Evolutionary conservation across 2,113 vertebrate species (phyloP), one percentile per base, ranked within the genome.

Genomic region (Euleptes europaea): DNA sequence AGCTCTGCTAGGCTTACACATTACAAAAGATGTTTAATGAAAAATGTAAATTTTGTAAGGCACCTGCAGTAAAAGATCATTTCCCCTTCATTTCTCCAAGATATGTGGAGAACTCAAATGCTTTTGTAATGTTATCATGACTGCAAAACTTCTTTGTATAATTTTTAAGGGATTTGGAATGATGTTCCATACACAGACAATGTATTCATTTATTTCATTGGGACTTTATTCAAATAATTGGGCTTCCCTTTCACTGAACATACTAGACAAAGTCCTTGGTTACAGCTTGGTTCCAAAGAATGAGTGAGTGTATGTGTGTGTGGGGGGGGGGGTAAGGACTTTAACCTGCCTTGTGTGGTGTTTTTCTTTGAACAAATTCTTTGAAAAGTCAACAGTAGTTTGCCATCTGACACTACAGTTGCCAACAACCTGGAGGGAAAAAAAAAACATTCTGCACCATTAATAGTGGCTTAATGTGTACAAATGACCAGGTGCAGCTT

Each of bases 51-150:
- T 84, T 88, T 40, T 15, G 19, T 10, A 63, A 70, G 1, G 2
- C 82, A 5, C 35, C 42, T 88, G 8, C 35, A 84, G 14, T 19
- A 79, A 71, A 85, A 84, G 13, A 77, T 76, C 42, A 28, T 35
- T 89, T 89, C 38, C 33, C 4, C n/a, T 77, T 83, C 4, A 80
- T 60, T 86, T 90, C 23, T 91, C 84, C 83, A 90, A 70, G 21
- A 69, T 47, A 1, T 44, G 35, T 5, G 0, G n/a, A 87, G 21
- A 83, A 72, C 86, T 90, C 63, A 28, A 78, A 7, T 81, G 28
- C 47, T 75, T 74, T 81, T 81, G 33, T 67, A 75, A 76, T 42
- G 35, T 81, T 69, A 86, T 86, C 70, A 79, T 35, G 31, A 21
- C 14, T 63, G 66, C 42, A 85, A 51, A 57, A n/a, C 69, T 33